Conservation (phyloP, 2,797 vertebrate genomes). For the Luscinia luscinia region DNA sequence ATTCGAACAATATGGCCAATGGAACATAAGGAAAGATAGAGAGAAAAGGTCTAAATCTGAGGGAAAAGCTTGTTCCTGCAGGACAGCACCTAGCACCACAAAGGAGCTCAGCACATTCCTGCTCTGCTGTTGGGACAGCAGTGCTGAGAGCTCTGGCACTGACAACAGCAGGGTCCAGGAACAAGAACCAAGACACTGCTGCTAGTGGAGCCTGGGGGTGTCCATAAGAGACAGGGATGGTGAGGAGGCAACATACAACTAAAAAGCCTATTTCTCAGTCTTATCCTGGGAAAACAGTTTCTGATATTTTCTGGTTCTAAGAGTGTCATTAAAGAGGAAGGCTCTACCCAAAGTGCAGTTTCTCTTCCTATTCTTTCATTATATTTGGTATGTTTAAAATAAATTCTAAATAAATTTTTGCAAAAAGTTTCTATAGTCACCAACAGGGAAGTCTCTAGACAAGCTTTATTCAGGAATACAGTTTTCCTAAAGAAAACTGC, state of each 20-base stretch:
- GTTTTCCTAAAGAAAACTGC: neutral
- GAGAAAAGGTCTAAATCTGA: neutral
- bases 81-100: too few species aligned
- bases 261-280: neutral
- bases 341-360: neutral
- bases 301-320: neutral
- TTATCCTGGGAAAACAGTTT: neutral
- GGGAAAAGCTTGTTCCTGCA: neutral
- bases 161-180: neutral
- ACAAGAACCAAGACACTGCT: neutral
- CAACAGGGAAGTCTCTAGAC: neutral
- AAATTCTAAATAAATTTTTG: neutral
- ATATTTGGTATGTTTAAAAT: neutral
- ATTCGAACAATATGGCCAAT: accelerated
- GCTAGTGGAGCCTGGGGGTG: neutral
- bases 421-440: neutral
- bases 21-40: neutral
- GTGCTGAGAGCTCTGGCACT: neutral
- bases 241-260: neutral
- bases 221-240: neutral
- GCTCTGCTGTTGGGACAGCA: accelerated
- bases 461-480: neutral
- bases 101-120: neutral
- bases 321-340: neutral
- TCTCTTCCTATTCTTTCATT: neutral